Base-by-base conservation (phyloP, 2,113 vertebrate genomes). In the Phoenicopterus ruber region DNA sequence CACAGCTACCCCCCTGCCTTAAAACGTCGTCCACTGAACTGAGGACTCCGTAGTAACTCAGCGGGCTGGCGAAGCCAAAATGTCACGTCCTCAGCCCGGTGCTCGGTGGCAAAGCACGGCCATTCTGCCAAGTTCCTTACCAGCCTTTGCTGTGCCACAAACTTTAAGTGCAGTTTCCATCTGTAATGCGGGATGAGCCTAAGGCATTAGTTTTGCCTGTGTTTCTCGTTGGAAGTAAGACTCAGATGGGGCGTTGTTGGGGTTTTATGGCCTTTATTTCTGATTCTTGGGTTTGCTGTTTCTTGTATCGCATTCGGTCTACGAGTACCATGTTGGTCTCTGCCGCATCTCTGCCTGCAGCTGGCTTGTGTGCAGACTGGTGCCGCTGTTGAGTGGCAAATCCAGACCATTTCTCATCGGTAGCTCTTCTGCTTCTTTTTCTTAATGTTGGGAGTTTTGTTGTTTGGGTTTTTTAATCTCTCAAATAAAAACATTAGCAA, bases 391-490 rank as follows among this genome's bases (percentile, higher is more conserved):
- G 83, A 87, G 95, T 55, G 96, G 96, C 84, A 94, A 92, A 91
- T 86, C 84, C 94, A 93, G 82, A 91, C 93, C 89, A 77, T 77
- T 90, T 80, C 95, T 94, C 86, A 81, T 85, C 2, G 3, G 89
- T 96, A 95, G 91, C 83, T 87, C 88, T 94, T 96, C 94, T 91
- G 93, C 93, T 97, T 97, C 87, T 94, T 95, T 94, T 96, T 94
- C 84, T 94, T 97, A 95, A 96, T 95, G 95, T 94, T 87, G 95
- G 96, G 96, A 97, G 90, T 95, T 96, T 96, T 96, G 90, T 96
- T 97, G 96, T 97, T 97, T 96, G 94, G 96, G 94, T 76, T 97
- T 97, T 97, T 96, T 97, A 94, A 95, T 96, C 91, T 97, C 95
- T 96, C 91, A 93, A 97, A 97, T 96, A 97, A 97, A 96, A 94